Evolutionary conservation across 30 jellyfish, hydroid and myxozoan species (phyloP).

Genomic region (Sanderia malayensis): DNA sequence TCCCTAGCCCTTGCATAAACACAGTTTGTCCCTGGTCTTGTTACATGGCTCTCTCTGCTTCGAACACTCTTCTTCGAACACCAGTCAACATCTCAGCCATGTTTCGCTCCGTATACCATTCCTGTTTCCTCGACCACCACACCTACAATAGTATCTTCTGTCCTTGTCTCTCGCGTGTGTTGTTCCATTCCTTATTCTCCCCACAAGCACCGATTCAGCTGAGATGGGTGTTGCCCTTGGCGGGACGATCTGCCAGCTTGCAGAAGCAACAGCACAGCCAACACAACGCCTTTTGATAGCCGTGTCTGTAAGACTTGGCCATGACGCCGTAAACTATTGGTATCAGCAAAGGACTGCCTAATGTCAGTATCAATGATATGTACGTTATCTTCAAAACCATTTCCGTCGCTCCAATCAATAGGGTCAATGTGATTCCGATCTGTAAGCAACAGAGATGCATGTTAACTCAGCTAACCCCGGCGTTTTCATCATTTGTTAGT

Average conservation of each 20-base stretch:
- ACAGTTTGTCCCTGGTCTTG: no score
- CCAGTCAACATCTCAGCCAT: no score
- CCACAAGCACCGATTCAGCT: neutral
- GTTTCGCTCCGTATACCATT: no score
- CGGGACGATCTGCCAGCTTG: neutral
- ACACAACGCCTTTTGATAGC: slow-evolving; percentile 30
- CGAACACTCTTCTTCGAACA: no score
- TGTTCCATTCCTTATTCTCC: neutral
- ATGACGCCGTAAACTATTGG: slow-evolving; percentile 83
- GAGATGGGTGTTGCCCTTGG: slow-evolving; percentile 13
- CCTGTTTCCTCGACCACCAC: no score
- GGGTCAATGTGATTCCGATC: slow-evolving; percentile 58
- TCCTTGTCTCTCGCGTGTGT: no score
- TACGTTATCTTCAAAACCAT: slow-evolving; percentile 32
- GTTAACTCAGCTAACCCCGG: no score
- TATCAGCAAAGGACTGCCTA: slow-evolving; percentile 58
- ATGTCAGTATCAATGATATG: slow-evolving; percentile 48
- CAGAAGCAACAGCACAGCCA: slow-evolving; percentile 23
- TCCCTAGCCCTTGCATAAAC: no score
- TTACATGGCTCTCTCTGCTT: no score
- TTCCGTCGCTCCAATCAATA: slow-evolving; percentile 36
- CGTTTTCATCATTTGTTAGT: no score
- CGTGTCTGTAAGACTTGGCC: slow-evolving; percentile 74
- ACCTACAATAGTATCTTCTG: no score
- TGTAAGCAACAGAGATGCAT: no score